Evolutionary conservation across 2,888 invertebrate genomes (phyloP).

Genomic region (Kryphioiulus occultus): DNA sequence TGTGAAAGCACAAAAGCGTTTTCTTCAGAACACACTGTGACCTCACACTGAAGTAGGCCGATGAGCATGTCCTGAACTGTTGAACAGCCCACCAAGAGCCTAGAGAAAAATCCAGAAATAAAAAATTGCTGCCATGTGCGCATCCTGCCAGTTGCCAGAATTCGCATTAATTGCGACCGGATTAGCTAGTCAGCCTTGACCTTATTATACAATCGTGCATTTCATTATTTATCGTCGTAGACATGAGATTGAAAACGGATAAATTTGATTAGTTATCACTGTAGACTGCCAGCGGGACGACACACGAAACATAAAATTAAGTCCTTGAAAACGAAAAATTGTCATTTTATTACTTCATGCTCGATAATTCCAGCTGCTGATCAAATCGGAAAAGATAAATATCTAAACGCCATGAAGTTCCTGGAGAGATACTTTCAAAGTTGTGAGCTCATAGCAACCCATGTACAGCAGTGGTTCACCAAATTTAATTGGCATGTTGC

Average conservation of each 20-base stretch:
- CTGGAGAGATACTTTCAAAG: too few species aligned
- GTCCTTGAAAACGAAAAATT: neutral
- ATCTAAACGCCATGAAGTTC: too few species aligned
- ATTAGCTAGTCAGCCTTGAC: neutral
- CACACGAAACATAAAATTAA: neutral
- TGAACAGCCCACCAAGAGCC: too few species aligned
- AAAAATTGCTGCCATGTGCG: neutral
- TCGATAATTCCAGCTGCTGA: neutral
- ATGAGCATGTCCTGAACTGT: too few species aligned
- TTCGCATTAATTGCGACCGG: neutral
- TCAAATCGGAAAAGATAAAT: too few species aligned
- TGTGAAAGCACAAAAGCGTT: too few species aligned
- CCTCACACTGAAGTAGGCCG: too few species aligned
- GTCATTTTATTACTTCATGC: neutral
- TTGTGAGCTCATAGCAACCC: too few species aligned
- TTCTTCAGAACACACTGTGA: too few species aligned
- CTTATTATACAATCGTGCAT: neutral
- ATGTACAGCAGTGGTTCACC: too few species aligned
- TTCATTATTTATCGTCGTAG: neutral
- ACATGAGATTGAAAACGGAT: neutral
- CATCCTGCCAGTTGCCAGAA: neutral
- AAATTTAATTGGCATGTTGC: too few species aligned
- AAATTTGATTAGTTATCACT: neutral
- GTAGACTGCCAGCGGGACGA: neutral
- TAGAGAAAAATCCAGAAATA: neutral